These are phyloP conservation scores for rabbit (Oryctolagus cuniculus) DNA, from an alignment of 2,113 vertebrate species.

Conservation along the genomic window mOryCun1.1 NC_091447.1:25116501-25117000, in stretches of 20 bases:
- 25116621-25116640: not conserved
- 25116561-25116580: too few species aligned
- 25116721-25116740: not conserved
- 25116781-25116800: not conserved
- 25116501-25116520: too few species aligned
- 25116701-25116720: not conserved
- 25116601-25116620: not conserved
- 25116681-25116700: not conserved
- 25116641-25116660: too few species aligned
- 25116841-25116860: constrained; percentile 12
- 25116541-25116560: too few species aligned
- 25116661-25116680: not conserved
- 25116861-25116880: not conserved
- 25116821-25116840: not conserved
- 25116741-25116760: not conserved
- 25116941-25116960: not conserved
- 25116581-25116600: not conserved
- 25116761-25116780: not conserved
- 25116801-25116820: not conserved
- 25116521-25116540: too few species aligned
- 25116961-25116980: not conserved
- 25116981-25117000: not conserved
- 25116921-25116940: not conserved
- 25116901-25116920: constrained; percentile 3
- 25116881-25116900: not conserved